Evolutionary conservation across 2,888 invertebrate genomes (phyloP), one percentile per base, ranked within the genome.

Genomic region (Unio pictorum): DNA sequence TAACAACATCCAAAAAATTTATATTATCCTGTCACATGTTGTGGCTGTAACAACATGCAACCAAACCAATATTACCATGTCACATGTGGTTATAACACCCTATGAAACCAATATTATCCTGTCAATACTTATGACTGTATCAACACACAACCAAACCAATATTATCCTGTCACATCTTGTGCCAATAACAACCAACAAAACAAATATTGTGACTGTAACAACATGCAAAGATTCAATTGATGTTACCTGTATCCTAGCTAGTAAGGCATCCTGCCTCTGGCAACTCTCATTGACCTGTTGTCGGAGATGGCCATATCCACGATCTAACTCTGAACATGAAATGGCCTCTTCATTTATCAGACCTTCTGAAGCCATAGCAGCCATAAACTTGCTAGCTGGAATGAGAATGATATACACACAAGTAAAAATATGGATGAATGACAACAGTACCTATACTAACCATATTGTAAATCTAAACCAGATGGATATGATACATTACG

Each of bases 231-330:
- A 15, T 63, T 26, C 61, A 20, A n/a, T 5, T 23, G 64, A 15
- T 18, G 68, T 45, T 74, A 89, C 89, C 86, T 89, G 88, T 63
- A 90, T 84, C 57, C 84, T 78, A 7, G 83, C 83, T 71, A 90
- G 74, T 1, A 89, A 66, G 30, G 73, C 74, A 26, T 90, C 89
- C 78, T 90, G 90, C 69, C 84, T 78, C 64, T 83, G 81, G 55
- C 94, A 91, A 87, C 94, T 95, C 67, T 95, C 95, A 68, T 93
- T 92, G 17, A 95, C 95, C 91, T 94, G 94, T 74, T 93, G 93
- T 89, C 95, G 94, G 72, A 97, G 91, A 18, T 95, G 94, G 30
- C 94, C 94, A 84, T 95, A 95, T 55, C 93, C 92, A 80, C 93
- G 92, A 58, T 95, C 94, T 74, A 97, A 92, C 78, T 92, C 93